phyloP scores from a whole-genome alignment of 2,888 invertebrate genomes.

The Incurvaria masculella region DNA sequence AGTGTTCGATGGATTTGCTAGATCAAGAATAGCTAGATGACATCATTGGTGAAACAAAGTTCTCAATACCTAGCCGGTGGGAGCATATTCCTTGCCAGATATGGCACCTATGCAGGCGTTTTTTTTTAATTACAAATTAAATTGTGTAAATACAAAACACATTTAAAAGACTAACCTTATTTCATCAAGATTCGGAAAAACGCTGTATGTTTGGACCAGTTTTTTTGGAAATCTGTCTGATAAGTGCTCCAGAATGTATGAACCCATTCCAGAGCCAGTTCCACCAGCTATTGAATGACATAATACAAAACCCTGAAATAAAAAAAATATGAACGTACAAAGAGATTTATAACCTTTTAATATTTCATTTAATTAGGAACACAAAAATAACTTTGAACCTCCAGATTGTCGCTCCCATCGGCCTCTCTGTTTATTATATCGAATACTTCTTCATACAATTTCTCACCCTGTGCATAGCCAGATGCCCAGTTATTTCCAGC shows the following conservation, averaged over 20 bases:
- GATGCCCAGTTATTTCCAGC: conserved; percentile 99
- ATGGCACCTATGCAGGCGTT: too few relatives aligned
- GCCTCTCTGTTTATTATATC: conserved; percentile 98
- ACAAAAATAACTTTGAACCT: too few relatives aligned
- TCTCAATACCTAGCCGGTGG: too few relatives aligned
- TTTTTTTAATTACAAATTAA: too few relatives aligned
- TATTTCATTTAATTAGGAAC: too few relatives aligned
- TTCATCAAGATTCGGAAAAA: conserved; percentile 97
- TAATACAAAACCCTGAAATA: conserved; percentile 86
- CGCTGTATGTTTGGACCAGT: conserved; percentile 96
- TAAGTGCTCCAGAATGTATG: conserved; percentile 85
- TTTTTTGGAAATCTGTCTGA: conserved; percentile 97
- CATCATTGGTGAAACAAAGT: too few relatives aligned
- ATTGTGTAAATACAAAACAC: too few relatives aligned
- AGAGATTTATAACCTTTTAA: background rate
- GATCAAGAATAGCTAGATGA: too few relatives aligned
- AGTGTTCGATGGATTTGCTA: too few relatives aligned
- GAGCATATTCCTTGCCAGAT: too few relatives aligned
- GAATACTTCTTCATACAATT: conserved; percentile 92
- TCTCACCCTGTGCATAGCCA: conserved; percentile 92
- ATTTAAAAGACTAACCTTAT: conserved; percentile 65
- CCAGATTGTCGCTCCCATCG: conserved; percentile 96
- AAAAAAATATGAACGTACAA: background rate
- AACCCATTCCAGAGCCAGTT: conserved; percentile 99
- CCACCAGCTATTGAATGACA: conserved; percentile 99